These are phyloP conservation scores for Chloropsis cyanopogon DNA, from an alignment of 2,113 vertebrate genomes.

Conservation along the genomic window DNA sequence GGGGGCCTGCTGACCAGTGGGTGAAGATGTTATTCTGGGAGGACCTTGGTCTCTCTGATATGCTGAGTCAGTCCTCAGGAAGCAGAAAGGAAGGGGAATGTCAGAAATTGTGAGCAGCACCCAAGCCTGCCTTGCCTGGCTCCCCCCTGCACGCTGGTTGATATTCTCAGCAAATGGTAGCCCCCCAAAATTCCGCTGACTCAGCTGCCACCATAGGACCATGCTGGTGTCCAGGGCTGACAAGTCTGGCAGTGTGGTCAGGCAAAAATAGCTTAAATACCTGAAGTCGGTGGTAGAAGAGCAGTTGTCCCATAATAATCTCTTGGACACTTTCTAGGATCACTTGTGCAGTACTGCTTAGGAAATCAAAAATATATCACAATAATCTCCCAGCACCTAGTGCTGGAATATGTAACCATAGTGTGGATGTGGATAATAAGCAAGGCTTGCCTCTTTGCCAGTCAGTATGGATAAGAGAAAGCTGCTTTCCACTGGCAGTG, in stretches of 20 bases:
- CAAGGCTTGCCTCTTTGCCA: background rate
- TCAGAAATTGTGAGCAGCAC: background rate
- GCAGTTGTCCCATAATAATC: background rate
- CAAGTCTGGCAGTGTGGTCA: background rate
- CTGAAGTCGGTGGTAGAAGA: background rate
- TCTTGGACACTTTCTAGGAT: background rate
- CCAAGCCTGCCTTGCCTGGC: fast-evolving
- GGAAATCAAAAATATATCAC: background rate
- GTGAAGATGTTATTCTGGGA: background rate
- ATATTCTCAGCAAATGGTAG: background rate
- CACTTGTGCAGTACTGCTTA: background rate
- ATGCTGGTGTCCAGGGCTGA: background rate
- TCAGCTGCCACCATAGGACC: background rate
- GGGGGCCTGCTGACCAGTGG: background rate
- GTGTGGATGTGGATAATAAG: background rate
- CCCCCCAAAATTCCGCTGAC: background rate
- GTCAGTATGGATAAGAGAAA: background rate
- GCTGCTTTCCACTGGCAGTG: background rate
- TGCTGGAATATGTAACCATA: background rate
- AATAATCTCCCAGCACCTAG: background rate
- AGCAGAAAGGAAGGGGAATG: background rate
- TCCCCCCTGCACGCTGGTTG: fast-evolving
- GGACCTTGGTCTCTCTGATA: background rate
- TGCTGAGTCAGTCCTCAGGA: background rate
- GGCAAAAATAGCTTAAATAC: background rate